Evolutionary conservation across 2,797 vertebrate species (phyloP), one percentile per base, ranked within the genome.

Genomic region (Myripristis jacobus): DNA sequence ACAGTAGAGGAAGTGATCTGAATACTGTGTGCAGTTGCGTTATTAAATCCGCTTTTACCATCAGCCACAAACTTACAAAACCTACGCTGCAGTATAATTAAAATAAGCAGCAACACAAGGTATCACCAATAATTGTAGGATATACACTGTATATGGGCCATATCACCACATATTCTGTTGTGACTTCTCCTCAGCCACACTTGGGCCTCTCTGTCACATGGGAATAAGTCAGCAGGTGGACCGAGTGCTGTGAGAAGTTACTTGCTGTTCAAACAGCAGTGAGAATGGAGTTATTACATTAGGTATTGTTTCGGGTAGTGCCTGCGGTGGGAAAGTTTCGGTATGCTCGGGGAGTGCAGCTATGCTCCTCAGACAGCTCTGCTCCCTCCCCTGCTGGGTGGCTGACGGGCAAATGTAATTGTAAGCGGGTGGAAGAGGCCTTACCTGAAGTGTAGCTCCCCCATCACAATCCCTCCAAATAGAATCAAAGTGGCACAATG

Each of bases 401-500:
- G 52, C 84, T 90, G 92, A 90, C 91, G 90, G 83, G 69, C 61
- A 24, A 82, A 76, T 12, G 70, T 84, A 88, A 79, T 73, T 65
- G 50, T 73, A 85, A 77, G 83, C 77, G 80, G 74, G 82, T 76
- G 81, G 72, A 81, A 57, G 66, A 79, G 79, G 81, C 75, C 80
- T 87, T 82, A 92, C 91, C 89, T 90, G 75, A 82, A 87, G 87
- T 75, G 68, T 77, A 9, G 47, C 80, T 84, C 66, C 81, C 65
- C 48, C 1, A 52, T 81, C 85, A 84, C 80, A 84, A 85, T 87
- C 88, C 85, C 76, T 87, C 77, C 77, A 84, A 89, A 88, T 89
- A 70, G 85, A 92, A 93, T 93, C 92, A 92, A 91, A 92, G 92
- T 79, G 70, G 81, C 84, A 88, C 81, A 80, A 77, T 85, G 89